Conservation (phyloP, 2,113 vertebrate genomes). For the Gavialis gangeticus region DNA sequence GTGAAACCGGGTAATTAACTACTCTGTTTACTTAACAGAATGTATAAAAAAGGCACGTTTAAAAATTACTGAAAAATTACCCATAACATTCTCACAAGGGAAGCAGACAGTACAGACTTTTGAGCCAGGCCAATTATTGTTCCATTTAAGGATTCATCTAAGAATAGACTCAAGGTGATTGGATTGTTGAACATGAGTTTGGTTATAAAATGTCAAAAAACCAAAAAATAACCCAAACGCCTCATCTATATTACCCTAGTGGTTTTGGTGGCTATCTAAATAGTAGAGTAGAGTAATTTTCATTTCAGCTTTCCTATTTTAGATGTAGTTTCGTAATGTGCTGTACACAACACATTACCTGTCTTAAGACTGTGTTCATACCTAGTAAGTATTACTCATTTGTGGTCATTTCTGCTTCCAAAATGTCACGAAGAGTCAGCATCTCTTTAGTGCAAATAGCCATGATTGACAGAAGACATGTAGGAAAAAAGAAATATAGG, state of each 20-base stretch:
- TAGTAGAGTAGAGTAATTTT: background rate
- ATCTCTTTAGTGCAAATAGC: background rate
- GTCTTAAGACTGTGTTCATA: background rate
- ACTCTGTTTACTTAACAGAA: conserved; percentile 12
- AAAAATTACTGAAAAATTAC: background rate
- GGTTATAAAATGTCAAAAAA: background rate
- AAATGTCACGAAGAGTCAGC: background rate
- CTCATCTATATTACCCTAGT: no score
- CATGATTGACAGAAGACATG: background rate
- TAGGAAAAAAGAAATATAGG: background rate
- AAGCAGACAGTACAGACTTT: background rate
- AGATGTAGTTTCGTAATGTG: background rate
- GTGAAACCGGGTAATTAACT: conserved; percentile 79
- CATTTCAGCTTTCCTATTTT: background rate
- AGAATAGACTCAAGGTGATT: background rate
- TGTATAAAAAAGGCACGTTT: background rate
- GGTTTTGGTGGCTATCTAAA: no score
- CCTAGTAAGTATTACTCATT: background rate
- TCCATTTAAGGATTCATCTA: background rate
- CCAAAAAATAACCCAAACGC: background rate
- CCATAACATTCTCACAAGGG: background rate
- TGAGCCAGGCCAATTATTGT: background rate
- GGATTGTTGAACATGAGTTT: background rate
- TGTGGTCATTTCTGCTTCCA: background rate
- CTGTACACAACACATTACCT: background rate